These are phyloP conservation scores for Leontopithecus rosalia DNA, from an alignment of 2,797 vertebrate species.

Conservation along the genomic window DNA sequence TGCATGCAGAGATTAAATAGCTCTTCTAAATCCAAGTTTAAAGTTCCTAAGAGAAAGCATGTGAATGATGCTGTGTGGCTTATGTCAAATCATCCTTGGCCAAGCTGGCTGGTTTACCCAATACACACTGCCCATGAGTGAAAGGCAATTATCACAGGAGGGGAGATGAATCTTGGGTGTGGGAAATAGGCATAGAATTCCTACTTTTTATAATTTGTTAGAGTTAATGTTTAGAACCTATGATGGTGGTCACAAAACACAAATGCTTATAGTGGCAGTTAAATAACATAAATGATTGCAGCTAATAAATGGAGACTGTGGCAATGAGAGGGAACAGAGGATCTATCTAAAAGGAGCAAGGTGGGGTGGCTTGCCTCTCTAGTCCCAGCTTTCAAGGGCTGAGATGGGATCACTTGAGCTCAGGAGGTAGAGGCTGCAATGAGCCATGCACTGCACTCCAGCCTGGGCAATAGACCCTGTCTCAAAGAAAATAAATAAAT, in stretches of 20 bases:
- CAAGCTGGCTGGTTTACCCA: background rate
- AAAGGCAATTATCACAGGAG: background rate
- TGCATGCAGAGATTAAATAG: background rate
- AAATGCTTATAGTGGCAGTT: background rate
- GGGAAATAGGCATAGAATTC: background rate
- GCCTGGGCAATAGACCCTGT: background rate
- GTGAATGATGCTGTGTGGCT: background rate
- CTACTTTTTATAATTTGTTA: background rate
- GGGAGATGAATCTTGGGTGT: background rate
- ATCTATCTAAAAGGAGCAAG: background rate
- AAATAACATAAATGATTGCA: background rate
- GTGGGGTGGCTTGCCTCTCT: background rate
- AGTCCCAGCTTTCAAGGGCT: background rate
- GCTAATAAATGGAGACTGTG: background rate
- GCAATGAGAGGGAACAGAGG: background rate
- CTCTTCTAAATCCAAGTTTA: background rate
- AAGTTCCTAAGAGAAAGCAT: background rate
- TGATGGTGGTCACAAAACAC: background rate
- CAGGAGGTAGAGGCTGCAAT: background rate
- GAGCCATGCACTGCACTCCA: background rate
- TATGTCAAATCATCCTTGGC: background rate
- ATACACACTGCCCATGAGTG: background rate
- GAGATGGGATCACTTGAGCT: background rate
- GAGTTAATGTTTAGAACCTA: background rate
- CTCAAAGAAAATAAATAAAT: background rate